Percentiles rank a stretch among this genome's conserved stretches.
phyloP scores from a whole-genome alignment of 1,140 invertebrate species.

The Lycorma delicatula region DNA sequence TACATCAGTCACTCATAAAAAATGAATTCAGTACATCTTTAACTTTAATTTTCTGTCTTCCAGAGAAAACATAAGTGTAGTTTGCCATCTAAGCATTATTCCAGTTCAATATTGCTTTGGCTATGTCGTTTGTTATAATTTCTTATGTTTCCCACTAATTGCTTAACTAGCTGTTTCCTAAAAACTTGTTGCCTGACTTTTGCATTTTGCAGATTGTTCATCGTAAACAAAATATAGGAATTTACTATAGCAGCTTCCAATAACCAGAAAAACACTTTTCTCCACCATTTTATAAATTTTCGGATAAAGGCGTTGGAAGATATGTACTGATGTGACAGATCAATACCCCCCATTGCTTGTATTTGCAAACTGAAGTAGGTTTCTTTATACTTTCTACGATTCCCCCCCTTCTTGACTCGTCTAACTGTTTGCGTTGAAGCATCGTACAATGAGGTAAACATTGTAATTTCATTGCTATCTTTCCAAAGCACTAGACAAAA shows the following conservation, averaged over 20 bases:
- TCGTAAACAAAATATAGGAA: not conserved
- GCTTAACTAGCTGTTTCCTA: slow-evolving; percentile 3
- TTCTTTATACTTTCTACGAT: not conserved
- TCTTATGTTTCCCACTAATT: not conserved
- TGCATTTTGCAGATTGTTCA: not conserved
- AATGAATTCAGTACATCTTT: no score
- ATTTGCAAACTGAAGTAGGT: not conserved
- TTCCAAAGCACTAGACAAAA: slow-evolving; percentile 3
- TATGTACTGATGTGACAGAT: slow-evolving; percentile 7
- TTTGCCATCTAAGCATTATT: slow-evolving; percentile 7
- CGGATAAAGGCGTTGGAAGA: not conserved
- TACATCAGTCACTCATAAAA: no score
- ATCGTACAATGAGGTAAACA: slow-evolving; percentile 8
- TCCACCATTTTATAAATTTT: slow-evolving; percentile 16
- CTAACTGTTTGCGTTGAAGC: not conserved
- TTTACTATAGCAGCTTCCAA: slow-evolving; percentile 3
- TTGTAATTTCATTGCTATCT: not conserved
- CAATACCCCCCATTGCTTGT: slow-evolving; percentile 8
- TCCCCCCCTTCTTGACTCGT: not conserved
- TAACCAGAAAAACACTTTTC: slow-evolving; percentile 14
- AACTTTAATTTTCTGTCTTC: no score
- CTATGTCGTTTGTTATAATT: slow-evolving; percentile 4
- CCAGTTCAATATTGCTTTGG: not conserved
- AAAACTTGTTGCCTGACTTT: not conserved
- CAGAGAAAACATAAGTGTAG: no score